Base-by-base conservation (phyloP, 92 coral and sea anemone species). In the Zoanthus solanderi region DNA sequence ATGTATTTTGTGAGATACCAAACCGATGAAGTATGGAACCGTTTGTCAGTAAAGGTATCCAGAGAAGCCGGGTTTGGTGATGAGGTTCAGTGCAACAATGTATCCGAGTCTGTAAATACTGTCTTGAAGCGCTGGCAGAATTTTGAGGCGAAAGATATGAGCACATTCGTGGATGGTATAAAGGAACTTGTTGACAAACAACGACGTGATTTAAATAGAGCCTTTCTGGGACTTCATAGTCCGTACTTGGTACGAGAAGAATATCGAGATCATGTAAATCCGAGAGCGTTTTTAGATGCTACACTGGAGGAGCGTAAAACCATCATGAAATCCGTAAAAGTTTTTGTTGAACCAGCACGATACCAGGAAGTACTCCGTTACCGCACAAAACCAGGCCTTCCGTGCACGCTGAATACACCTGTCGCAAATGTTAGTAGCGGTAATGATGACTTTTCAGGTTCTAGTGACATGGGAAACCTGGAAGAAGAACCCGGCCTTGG, bases 61-160 rank as follows among this genome's bases (percentile, higher is more conserved):
- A 89, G 83, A 67, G 92, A 89, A 48, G 92, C 94, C 23, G 94
- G 89, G 31, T 91, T 91, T 79, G 94, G 75, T 29, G 87, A 92
- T 67, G 66, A 57, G 28, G 81, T 52, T 16, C 94, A 71, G 44
- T 47, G 72, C 18, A 92, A 92, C 65, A 92, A 92, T 65, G 79
- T 84, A 9, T 87, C 92, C 28, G 90, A 84, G 48, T 93, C 93
- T 16, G 73, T 54, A 7, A 87, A 90, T 60, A 86, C 90, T 37
- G 48, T 79, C 15, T 37, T 92, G 56, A 92, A 92, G 71, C 54
- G 90, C 15, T 92, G 94, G 94, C 94, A 92, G 37, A 83, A 80
- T 78, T 92, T 92, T 75, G 52, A 79, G 50, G 57, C 83, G 28
- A 84, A 60, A 23, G 94, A 92, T 71, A 92, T 92, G 76, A 77